Conservation (phyloP, 2,888 invertebrate species). For the Cheilosia vernalis region DNA sequence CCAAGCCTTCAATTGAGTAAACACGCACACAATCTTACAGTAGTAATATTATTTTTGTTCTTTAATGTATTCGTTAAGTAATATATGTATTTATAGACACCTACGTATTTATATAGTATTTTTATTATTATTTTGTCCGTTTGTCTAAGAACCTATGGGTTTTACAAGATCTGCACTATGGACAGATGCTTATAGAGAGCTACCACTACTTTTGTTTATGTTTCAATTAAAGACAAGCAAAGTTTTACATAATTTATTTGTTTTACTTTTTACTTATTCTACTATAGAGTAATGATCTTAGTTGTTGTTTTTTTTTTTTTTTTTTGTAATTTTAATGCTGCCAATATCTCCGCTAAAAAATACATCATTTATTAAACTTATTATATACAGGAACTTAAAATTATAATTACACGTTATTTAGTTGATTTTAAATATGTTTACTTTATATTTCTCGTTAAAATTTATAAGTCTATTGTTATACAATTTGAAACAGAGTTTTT, state of each 20-base stretch:
- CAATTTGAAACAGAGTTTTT: conserved; percentile 76
- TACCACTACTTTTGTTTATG: conserved; percentile 63
- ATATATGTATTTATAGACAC: conserved; percentile 70
- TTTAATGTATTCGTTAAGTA: conserved; percentile 59
- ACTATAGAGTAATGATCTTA: conserved; percentile 25
- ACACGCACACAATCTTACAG: conserved; percentile 75
- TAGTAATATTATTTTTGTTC: conserved; percentile 58
- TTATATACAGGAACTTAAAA: conserved; percentile 83
- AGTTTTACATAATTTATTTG: conserved; percentile 68
- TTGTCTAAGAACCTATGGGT: conserved; percentile 66
- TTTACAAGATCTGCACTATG: conserved; percentile 67
- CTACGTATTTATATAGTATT: conserved; percentile 68
- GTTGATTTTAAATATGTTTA: conserved; percentile 40
- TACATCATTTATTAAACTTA: conserved; percentile 76
- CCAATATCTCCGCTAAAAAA: conserved; percentile 59
- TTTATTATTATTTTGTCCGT: conserved; percentile 61
- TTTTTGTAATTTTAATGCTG: conserved; percentile 46
- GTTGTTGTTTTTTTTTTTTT: conserved; percentile 18
- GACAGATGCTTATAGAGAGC: conserved; percentile 68
- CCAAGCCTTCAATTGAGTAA: conserved; percentile 72
- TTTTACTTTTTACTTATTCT: conserved; percentile 18
- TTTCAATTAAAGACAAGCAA: conserved; percentile 70
- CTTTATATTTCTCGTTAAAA: conserved; percentile 53
- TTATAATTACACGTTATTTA: conserved; percentile 79
- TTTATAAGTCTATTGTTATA: conserved; percentile 75